Base-by-base conservation (phyloP, 2,888 invertebrate genomes). In the Chrysolina haemoptera region DNA sequence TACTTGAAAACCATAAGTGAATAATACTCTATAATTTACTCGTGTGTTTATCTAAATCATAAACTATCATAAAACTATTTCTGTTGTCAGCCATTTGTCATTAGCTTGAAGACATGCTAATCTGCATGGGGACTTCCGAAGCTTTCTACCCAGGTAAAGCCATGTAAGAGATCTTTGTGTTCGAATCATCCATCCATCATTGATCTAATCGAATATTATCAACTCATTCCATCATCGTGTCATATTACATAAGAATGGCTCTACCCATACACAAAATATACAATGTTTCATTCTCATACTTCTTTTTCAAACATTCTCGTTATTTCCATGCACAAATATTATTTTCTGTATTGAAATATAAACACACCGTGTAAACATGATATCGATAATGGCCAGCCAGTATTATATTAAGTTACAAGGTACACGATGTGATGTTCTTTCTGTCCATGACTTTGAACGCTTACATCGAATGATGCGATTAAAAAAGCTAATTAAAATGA, bases 331-430 rank as follows among this genome's bases (percentile, higher is more conserved):
- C 18, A 40, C 48, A 66, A 48, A 67, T 65, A 53, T 71, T 72
- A 76, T 75, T 75, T 76, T 76, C 74, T 72, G 50, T 70, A 78
- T 74, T 75, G 70, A 73, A 75, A 70, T 66, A 70, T 68, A 70
- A 70, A 71, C 70, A 73, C 62, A 53, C 53, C 62, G 62, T 69
- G 75, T 71, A 76, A 79, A 79, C 78, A 77, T 73, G 72, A 75
- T 77, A 77, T 74, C 73, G 76, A 76, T 79, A 77, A 75, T 68
- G 69, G 75, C 70, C 62, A 50, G 43, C 46, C 53, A 67, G 22
- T 35, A 27, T 64, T 75, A 67, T 70, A 67, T 75, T 68, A 20
- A 41, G 53, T 75, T 72, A 72, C 75, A 70, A 75, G 66, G 75
- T 72, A 71, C 74, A 74, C 64, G 55, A 53, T 27, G 27, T 50